Conservation (phyloP, 2,888 invertebrate species). For the Dicroscelio sp. region DNA sequence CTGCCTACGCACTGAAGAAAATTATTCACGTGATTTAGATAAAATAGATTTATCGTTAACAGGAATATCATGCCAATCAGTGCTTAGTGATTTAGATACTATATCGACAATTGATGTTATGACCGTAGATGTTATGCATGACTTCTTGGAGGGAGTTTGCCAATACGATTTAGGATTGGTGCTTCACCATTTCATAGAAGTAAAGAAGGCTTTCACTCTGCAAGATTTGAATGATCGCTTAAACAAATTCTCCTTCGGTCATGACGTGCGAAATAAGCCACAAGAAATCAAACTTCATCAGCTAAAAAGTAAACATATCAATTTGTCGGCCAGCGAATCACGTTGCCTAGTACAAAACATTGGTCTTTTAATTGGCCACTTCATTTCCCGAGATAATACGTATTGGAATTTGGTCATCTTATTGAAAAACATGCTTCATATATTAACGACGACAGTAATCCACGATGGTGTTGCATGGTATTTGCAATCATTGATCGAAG, state of each 20-base stretch:
- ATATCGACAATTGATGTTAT: constrained; percentile 44
- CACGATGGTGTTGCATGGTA: constrained; percentile 35
- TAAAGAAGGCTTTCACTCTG: constrained; percentile 65
- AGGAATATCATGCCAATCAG: constrained; percentile 58
- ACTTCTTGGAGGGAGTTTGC: constrained; percentile 71
- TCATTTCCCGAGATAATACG: constrained; percentile 35
- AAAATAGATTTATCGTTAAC: constrained; percentile 45
- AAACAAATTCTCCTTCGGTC: constrained; percentile 67
- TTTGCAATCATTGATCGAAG: constrained; percentile 42
- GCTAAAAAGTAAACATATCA: constrained; percentile 42
- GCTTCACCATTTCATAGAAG: constrained; percentile 73
- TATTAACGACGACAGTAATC: constrained; percentile 39
- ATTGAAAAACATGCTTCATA: constrained; percentile 58
- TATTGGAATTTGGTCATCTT: constrained; percentile 48
- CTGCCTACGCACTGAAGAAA: constrained; percentile 46
- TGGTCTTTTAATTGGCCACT: constrained; percentile 68
- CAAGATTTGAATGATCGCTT: constrained; percentile 76
- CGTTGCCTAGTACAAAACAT: constrained; percentile 64
- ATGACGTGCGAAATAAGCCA: constrained; percentile 67
- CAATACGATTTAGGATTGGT: constrained; percentile 79
- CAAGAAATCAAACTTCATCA: constrained; percentile 14
- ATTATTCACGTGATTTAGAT: constrained; percentile 36
- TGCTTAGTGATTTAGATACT: constrained; percentile 19
- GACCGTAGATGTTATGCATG: constrained; percentile 65
- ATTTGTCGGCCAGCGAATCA: constrained; percentile 76